These are phyloP conservation scores for Anniella stebbinsi DNA, from an alignment of 2,797 vertebrate species.

Conservation along the genomic window DNA sequence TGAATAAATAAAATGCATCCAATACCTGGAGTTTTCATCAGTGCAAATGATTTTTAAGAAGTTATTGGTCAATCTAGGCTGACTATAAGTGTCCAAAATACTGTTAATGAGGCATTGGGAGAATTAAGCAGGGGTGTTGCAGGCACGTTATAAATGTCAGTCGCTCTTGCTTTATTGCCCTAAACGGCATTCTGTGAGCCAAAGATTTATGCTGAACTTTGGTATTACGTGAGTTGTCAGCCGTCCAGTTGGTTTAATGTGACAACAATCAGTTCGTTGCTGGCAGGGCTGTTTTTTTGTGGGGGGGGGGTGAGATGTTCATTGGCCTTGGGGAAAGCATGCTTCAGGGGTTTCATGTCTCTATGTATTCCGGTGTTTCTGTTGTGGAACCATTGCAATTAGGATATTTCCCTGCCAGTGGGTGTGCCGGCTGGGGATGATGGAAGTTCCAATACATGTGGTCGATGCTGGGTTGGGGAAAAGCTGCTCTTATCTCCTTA, in stretches of 20 bases:
- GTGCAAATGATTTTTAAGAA: not conserved
- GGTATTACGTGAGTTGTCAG: not conserved
- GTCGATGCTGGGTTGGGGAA: not conserved
- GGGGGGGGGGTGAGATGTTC: not conserved
- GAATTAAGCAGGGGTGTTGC: slow-evolving; percentile 6
- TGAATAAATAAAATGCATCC: not conserved
- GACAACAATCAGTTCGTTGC: not conserved
- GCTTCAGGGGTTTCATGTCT: not conserved
- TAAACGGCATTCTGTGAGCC: not conserved
- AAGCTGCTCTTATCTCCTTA: not conserved
- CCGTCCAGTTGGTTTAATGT: not conserved
- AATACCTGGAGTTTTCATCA: not conserved
- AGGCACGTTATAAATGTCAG: not conserved
- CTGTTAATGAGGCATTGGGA: not conserved
- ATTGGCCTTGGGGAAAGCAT: no score
- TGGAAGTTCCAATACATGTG: no score
- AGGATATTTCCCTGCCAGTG: no score
- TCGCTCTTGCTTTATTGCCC: slow-evolving; percentile 24
- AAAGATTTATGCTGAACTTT: slow-evolving; percentile 23
- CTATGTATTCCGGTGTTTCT: not conserved
- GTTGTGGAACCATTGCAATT: not conserved
- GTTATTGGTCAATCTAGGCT: not conserved
- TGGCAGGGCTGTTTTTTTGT: not conserved
- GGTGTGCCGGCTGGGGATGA: no score
- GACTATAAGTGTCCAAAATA: slow-evolving; percentile 16